These are phyloP conservation scores for Paramuricea clavata DNA, from an alignment of 92 coral and sea anemone genomes.

Conservation along the genomic window DNA sequence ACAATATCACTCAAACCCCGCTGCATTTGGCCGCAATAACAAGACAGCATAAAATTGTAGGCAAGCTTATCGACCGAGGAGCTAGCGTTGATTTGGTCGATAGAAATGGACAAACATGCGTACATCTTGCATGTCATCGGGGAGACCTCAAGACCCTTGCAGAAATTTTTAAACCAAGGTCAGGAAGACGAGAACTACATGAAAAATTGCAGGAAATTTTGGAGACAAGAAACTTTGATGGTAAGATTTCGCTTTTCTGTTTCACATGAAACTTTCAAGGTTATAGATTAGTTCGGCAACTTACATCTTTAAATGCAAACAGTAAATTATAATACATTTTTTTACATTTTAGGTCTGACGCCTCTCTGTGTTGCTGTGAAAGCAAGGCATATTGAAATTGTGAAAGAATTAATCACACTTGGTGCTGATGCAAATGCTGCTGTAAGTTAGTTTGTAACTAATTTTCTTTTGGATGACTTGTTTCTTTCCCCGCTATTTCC, in stretches of 20 bases:
- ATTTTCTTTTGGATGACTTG: too few relatives aligned
- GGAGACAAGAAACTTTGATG: conserved; percentile 80
- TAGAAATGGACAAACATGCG: conserved; percentile 88
- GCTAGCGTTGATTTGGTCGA: conserved; percentile 80
- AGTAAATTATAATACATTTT: not conserved
- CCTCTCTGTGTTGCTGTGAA: conserved; percentile 84
- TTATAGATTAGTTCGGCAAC: too few relatives aligned
- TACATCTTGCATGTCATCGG: conserved; percentile 88
- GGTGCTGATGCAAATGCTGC: conserved; percentile 85
- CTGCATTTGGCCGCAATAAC: conserved; percentile 92
- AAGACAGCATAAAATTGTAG: conserved; percentile 76
- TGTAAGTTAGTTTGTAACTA: conserved; percentile 48
- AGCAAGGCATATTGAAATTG: conserved; percentile 58
- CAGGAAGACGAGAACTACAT: conserved; percentile 60
- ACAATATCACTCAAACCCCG: conserved; percentile 79
- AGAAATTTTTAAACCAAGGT: conserved; percentile 74
- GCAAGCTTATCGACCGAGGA: conserved; percentile 72
- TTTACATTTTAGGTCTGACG: conserved; percentile 74
- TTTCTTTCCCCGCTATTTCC: too few relatives aligned
- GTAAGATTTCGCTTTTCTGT: conserved; percentile 60
- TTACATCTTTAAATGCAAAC: not conserved
- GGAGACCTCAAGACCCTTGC: conserved; percentile 74
- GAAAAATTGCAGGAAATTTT: conserved; percentile 67
- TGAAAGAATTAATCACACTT: conserved; percentile 68
- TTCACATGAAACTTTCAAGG: too few relatives aligned